Evolutionary conservation across 2,888 invertebrate genomes (phyloP).

Genomic region (Scelioninae gen. 1): DNA sequence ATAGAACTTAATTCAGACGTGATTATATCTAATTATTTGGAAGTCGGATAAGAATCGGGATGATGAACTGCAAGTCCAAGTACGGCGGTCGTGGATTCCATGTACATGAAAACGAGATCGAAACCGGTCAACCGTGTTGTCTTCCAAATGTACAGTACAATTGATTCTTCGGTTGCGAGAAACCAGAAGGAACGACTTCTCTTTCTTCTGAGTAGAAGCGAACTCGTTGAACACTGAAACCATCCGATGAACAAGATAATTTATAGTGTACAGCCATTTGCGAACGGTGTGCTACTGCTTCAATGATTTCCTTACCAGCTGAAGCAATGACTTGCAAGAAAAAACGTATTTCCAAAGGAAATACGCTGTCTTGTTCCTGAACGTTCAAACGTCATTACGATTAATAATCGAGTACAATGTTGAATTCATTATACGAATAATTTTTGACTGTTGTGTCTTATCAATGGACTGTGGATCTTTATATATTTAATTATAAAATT

Average conservation of each 20-base stretch:
- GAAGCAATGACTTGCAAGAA: conserved; percentile 38
- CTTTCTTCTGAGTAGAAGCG: conserved; percentile 33
- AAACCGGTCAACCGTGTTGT: conserved; percentile 58
- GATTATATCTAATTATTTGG: conserved; percentile 53
- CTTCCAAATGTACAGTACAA: conserved; percentile 48
- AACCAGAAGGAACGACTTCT: conserved; percentile 51
- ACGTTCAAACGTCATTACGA: conserved; percentile 1
- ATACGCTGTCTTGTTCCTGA: conserved; percentile 1
- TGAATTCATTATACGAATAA: conserved; percentile 9
- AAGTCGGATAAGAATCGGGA: conserved; percentile 48
- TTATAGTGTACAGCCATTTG: conserved; percentile 29
- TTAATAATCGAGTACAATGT: conserved; percentile 10
- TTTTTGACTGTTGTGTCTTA: too few species aligned
- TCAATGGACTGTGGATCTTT: too few species aligned
- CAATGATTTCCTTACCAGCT: conserved; percentile 44
- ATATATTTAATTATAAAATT: too few species aligned
- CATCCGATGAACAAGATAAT: conserved; percentile 61
- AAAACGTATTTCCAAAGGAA: conserved; percentile 20
- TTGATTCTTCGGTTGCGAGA: conserved; percentile 48
- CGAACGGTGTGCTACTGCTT: conserved; percentile 30
- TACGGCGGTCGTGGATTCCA: conserved; percentile 29
- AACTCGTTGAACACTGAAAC: conserved; percentile 46
- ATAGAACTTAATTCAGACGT: conserved; percentile 22
- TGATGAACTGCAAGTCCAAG: conserved; percentile 33
- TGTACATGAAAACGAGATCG: conserved; percentile 52